Base-by-base conservation (phyloP, 2,888 invertebrate species). In the Pardosa pseudoannulata region DNA sequence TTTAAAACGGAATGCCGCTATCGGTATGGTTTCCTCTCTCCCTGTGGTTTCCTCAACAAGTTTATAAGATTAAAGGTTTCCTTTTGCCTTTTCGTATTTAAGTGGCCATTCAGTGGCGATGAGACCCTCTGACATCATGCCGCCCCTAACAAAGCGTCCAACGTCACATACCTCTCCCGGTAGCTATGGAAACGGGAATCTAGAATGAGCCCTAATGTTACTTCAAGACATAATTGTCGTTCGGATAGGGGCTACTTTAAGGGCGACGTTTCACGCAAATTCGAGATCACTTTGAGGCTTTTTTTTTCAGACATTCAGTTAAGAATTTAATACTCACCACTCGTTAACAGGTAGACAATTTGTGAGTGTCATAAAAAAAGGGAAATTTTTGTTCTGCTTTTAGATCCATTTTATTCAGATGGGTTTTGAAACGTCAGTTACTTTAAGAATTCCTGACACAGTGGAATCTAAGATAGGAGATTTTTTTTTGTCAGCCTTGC, bases 51-150 rank as follows among this genome's bases (percentile, higher is more conserved):
- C 70, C 50, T 79, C 70, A 79, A 79, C 70, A 74, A 79, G 68
- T 39, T 68, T 70, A 74, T 75, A 75, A 75, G 70, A 75, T 82
- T 79, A 79, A 85, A 74, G 79, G 79, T 75, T 86, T 70, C 79
- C 78, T 74, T 79, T 86, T 46, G 41, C 71, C 50, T 70, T 79
- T 79, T 70, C 68, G 23, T 46, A 85, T 79, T 68, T 79, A 85
- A 85, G 73, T 79, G 70, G 85, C 78, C 68, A 85, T 79, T 79
- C 68, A 79, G 50, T 31, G 67, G n/a, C 36, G 36, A 72, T 76
- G 72, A 68, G 39, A 46, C 62, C 23, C 36, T 31, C 70, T 75
- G 62, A 70, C 72, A 78, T 67, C 56, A 23, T 56, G 28, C 41
- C 31, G 50, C 56, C 28, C 36, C 65, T 67, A 79, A 79, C 67